These are phyloP conservation scores for Timema cristinae DNA, from an alignment of 2,888 invertebrate genomes.

Conservation along the genomic window DNA sequence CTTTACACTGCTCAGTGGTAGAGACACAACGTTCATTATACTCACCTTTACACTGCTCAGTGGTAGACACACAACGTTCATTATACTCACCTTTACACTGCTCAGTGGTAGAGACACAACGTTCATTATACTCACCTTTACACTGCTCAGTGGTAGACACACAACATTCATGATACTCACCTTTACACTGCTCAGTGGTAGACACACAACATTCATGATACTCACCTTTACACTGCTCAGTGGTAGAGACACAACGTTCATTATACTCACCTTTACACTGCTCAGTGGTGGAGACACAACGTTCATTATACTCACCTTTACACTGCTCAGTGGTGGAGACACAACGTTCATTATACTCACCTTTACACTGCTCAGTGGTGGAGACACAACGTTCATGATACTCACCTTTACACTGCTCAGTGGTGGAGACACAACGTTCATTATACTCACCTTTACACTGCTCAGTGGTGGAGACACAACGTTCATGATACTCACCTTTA, in stretches of 20 bases:
- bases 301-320: constrained; percentile 33
- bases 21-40: no score
- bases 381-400: not conserved
- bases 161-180: no score
- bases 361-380: constrained; percentile 52
- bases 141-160: constrained; percentile 51
- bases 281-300: constrained; percentile 39
- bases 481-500: not conserved
- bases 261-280: constrained; percentile 45
- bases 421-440: not conserved
- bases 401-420: not conserved
- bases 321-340: constrained; percentile 51
- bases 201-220: no score
- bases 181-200: constrained; percentile 52
- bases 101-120: constrained; percentile 39
- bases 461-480: not conserved
- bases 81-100: constrained; percentile 45
- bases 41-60: constrained; percentile 48
- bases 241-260: no score
- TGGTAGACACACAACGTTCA: no score
- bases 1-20: constrained; percentile 52
- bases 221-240: constrained; percentile 48
- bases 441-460: not conserved
- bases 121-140: constrained; percentile 33
- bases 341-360: no score